Evolutionary conservation across 2,888 invertebrate species (phyloP).

Genomic region (Poecilus cupreus): DNA sequence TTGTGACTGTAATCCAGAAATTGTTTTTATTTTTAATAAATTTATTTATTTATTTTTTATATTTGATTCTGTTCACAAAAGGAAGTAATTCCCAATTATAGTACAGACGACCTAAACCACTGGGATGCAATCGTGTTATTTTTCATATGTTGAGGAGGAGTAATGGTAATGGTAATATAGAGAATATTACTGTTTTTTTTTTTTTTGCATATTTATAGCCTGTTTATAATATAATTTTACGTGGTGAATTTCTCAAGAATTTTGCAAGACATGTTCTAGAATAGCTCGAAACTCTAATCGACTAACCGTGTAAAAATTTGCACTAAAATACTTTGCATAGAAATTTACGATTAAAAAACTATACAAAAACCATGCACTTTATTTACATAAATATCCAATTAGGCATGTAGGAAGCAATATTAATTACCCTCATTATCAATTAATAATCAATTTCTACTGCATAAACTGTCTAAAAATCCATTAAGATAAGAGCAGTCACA

Average conservation of each 20-base stretch:
- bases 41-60: too few species aligned
- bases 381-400: background rate
- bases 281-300: background rate
- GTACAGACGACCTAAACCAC: too few species aligned
- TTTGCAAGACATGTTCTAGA: background rate
- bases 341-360: background rate
- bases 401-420: background rate
- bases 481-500: background rate
- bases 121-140: too few species aligned
- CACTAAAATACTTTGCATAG: background rate
- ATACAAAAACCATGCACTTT: background rate
- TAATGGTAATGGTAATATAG: too few species aligned
- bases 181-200: background rate
- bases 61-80: too few species aligned
- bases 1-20: too few species aligned
- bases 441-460: background rate
- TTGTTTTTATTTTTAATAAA: too few species aligned
- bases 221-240: too few species aligned
- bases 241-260: background rate
- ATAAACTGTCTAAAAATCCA: background rate
- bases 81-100: too few species aligned
- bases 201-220: too few species aligned
- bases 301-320: background rate
- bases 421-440: background rate
- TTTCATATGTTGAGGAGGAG: too few species aligned